phyloP scores from a whole-genome alignment of 2,113 vertebrate genomes.

The Myotis yumanensis region DNA sequence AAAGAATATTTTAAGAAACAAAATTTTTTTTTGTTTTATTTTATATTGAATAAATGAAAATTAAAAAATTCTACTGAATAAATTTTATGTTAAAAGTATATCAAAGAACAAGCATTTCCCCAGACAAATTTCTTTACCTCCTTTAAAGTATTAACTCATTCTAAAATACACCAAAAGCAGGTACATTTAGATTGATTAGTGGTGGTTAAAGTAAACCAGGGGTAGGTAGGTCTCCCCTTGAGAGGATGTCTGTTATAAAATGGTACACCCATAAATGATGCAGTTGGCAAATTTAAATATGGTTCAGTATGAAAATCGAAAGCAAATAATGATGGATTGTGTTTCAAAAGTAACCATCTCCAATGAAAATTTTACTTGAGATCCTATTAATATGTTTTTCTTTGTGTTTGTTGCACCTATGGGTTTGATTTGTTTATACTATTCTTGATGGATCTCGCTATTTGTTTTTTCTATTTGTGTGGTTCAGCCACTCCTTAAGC shows the following conservation, averaged over 20 bases:
- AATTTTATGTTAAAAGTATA: background rate
- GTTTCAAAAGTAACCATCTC: background rate
- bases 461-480: slow-evolving; percentile 63
- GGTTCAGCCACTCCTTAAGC: slow-evolving; percentile 59
- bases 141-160: background rate
- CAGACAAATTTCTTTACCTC: background rate
- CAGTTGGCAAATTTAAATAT: background rate
- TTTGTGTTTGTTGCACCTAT: background rate
- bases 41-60: background rate
- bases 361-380: background rate
- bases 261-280: background rate
- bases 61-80: background rate
- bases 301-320: background rate
- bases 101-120: background rate
- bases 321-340: background rate
- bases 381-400: background rate
- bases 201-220: background rate
- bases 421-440: background rate
- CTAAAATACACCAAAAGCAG: background rate
- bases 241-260: background rate
- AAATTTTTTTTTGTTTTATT: background rate
- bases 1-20: slow-evolving; percentile 22
- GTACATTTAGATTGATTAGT: background rate
- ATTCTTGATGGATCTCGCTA: background rate
- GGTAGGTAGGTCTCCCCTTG: background rate